These are phyloP conservation scores for Eristalinus sepulchralis DNA, from an alignment of 2,888 invertebrate genomes.

Conservation along the genomic window DNA sequence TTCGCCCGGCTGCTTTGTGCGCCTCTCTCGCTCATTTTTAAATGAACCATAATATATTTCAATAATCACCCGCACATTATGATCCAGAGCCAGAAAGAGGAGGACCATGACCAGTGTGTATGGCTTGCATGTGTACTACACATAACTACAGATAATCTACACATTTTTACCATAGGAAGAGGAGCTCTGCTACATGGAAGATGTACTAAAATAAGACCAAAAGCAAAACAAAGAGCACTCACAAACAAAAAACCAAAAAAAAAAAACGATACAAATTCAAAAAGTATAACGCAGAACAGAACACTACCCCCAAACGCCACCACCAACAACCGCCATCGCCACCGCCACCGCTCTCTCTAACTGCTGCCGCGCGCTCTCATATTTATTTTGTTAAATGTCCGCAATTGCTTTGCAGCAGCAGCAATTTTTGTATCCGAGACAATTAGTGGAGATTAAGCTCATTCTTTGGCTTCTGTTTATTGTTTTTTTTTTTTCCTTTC, in stretches of 20 bases:
- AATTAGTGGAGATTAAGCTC: constrained; percentile 74
- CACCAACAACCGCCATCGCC: neutral
- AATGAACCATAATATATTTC: constrained; percentile 69
- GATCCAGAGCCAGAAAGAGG: constrained; percentile 30
- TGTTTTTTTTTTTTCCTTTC: constrained; percentile 25
- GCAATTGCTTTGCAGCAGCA: constrained; percentile 74
- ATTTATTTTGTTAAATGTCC: constrained; percentile 72
- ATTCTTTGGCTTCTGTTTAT: constrained; percentile 63
- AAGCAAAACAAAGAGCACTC: constrained; percentile 17
- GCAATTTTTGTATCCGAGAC: constrained; percentile 74
- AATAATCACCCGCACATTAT: constrained; percentile 71
- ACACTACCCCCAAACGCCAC: constrained; percentile 14
- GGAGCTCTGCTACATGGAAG: constrained; percentile 34
- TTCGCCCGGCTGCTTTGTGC: neutral
- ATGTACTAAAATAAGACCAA: constrained; percentile 45
- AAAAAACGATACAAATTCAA: constrained; percentile 43
- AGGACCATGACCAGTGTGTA: constrained; percentile 22
- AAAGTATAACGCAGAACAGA: constrained; percentile 50
- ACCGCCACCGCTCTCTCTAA: neutral
- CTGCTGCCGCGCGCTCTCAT: constrained; percentile 30
- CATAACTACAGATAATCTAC: constrained; percentile 54
- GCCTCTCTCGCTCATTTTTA: constrained; percentile 40
- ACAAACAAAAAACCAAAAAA: constrained; percentile 28
- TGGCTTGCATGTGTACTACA: constrained; percentile 57
- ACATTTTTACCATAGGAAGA: constrained; percentile 54